Conservation (phyloP, 2,888 invertebrate species). For the Chromoteleia sp. region DNA sequence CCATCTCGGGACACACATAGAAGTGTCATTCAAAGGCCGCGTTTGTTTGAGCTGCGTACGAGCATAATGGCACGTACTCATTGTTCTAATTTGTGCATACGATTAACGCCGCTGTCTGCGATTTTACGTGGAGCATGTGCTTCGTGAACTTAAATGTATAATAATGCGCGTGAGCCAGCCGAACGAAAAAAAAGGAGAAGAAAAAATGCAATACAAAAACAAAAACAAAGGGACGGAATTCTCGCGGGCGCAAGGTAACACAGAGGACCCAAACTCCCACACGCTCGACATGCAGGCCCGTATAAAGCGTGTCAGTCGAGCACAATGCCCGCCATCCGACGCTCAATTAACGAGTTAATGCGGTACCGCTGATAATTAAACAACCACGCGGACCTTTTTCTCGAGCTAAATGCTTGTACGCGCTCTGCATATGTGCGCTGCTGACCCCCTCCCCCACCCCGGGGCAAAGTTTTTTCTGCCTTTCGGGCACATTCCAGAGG, state of each 20-base stretch:
- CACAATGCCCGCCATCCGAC: conserved; percentile 83
- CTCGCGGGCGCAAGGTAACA: conserved; percentile 70
- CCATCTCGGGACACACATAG: conserved; percentile 75
- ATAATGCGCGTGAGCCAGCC: conserved; percentile 62
- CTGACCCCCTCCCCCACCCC: conserved; percentile 16
- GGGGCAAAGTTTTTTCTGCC: conserved; percentile 54
- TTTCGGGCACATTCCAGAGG: conserved; percentile 71
- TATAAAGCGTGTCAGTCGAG: conserved; percentile 83
- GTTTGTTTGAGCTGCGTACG: conserved; percentile 76
- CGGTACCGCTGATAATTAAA: conserved; percentile 84
- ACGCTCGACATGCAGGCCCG: conserved; percentile 70
- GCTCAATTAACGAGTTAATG: conserved; percentile 85
- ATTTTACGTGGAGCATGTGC: conserved; percentile 72
- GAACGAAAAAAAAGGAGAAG: conserved; percentile 3
- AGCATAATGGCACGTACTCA: conserved; percentile 82
- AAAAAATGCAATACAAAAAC: conserved; percentile 20
- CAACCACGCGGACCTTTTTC: conserved; percentile 79
- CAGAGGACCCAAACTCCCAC: conserved; percentile 77
- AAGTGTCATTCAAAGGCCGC: conserved; percentile 79
- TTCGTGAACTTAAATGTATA: conserved; percentile 66
- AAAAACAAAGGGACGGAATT: conserved; percentile 69
- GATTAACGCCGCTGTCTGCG: conserved; percentile 81
- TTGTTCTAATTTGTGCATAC: conserved; percentile 85
- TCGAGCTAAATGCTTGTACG: conserved; percentile 31
- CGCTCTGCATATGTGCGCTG: conserved; percentile 22